phyloP scores from a whole-genome alignment of 2,888 invertebrate species.

The Eucera pruinosa region DNA sequence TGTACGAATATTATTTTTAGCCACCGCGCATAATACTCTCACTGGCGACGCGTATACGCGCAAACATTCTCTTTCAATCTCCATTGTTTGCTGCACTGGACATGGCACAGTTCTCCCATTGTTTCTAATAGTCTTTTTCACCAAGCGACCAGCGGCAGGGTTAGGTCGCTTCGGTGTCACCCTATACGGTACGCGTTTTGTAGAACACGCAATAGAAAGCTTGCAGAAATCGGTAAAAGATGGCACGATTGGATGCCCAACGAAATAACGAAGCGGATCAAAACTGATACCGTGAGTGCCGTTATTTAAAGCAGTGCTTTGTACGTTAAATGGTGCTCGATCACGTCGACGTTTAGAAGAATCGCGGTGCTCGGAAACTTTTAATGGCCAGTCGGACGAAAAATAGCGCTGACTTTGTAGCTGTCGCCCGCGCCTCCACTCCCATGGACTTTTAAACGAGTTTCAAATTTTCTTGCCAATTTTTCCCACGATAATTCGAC shows the following conservation, averaged over 20 bases:
- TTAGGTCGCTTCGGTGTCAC: no score
- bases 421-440: not conserved
- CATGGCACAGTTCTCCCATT: no score
- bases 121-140: no score
- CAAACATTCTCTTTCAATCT: no score
- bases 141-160: no score
- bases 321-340: slow-evolving; percentile 1
- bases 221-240: not conserved
- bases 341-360: slow-evolving; percentile 18
- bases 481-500: slow-evolving; percentile 10
- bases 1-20: no score
- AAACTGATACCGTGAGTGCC: slow-evolving; percentile 6
- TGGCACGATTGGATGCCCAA: no score
- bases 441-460: slow-evolving; percentile 10
- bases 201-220: no score
- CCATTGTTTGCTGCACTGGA: no score
- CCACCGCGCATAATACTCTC: no score
- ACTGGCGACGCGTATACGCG: no score
- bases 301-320: slow-evolving; percentile 25
- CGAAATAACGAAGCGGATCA: not conserved
- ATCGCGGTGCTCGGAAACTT: slow-evolving; percentile 24
- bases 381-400: slow-evolving; percentile 32
- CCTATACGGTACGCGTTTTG: no score
- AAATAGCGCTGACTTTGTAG: slow-evolving; percentile 17
- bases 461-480: slow-evolving; percentile 29